Base-by-base conservation (phyloP, 2,888 invertebrate genomes). In the Phortica okadai region DNA sequence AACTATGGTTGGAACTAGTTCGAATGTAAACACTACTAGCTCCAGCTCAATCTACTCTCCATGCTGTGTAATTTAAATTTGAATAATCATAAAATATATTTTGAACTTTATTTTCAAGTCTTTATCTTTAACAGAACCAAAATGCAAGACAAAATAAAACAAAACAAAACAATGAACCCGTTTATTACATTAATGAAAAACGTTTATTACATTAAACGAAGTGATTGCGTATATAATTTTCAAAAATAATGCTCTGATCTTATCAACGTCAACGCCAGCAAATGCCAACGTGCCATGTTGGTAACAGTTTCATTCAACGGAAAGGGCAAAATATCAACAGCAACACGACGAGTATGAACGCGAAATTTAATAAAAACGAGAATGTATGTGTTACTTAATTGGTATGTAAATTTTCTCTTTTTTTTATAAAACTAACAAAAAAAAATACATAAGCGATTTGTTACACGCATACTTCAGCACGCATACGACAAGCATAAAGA, bases 181-280 rank as follows among this genome's bases (percentile, higher is more conserved):
- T n/a, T 56, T 8, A 56, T 14, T 16, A 14, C 56, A 6, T 14
- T 14, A 6, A 56, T 21, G 21, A 11, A 14, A 14, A 56, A n/a
- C 16, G 14, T n/a, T 56, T 56, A 56, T 14, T 16, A 14, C 56
- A 6, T 14, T 14, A 6, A 56, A 56, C 56, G 11, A 56, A 56
- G n/a, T 14, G n/a, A 56, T 16, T 56, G 7, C 6, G 56, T 59
- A 59, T 59, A 21, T 59, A 59, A 59, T 59, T 59, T 59, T 3
- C 59, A 59, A 59, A 21, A 16, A 59, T 59, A 59, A 59, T 59
- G 59, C 59, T 59, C 25, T 59, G 59, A 59, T 59, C 59, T 59
- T 59, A 59, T 59, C 59, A 21, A 8, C 59, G 33, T 33, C 33
- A 33, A 33, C 33, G 33, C 33, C 33, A 33, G 33, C 33, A 33